Conservation (phyloP, 2,797 vertebrate species). For the Heliangelus exortis region DNA sequence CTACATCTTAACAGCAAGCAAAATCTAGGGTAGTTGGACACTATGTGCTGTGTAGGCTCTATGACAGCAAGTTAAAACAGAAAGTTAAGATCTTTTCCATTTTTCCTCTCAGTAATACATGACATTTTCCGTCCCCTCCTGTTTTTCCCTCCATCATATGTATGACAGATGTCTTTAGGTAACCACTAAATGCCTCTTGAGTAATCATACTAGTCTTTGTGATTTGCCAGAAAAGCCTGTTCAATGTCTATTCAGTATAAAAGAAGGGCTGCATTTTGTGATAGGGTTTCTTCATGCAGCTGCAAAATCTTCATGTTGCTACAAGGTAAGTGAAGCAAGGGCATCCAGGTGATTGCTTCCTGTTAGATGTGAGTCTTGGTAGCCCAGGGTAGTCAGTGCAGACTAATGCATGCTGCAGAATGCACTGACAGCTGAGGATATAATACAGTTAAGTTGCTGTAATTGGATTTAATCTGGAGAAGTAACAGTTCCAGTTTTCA, state of each 20-base stretch:
- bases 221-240: background rate
- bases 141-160: background rate
- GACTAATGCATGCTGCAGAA: background rate
- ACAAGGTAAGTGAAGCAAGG: background rate
- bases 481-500: background rate
- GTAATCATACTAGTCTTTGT: accelerated
- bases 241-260: background rate
- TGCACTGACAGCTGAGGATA: background rate
- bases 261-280: background rate
- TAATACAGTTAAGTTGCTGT: background rate
- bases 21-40: background rate
- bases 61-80: background rate
- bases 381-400: background rate
- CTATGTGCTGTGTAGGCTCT: background rate
- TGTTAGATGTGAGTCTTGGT: background rate
- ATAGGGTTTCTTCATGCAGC: background rate
- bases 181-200: background rate
- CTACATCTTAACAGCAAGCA: background rate
- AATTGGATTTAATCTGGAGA: background rate
- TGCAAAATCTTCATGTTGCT: background rate
- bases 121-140: background rate
- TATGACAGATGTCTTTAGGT: background rate
- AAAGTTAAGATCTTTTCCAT: background rate
- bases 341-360: background rate
- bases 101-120: background rate